Conservation (phyloP, 53 echinoderm and acorn worm genomes). For the Paracentrotus lividus region DNA sequence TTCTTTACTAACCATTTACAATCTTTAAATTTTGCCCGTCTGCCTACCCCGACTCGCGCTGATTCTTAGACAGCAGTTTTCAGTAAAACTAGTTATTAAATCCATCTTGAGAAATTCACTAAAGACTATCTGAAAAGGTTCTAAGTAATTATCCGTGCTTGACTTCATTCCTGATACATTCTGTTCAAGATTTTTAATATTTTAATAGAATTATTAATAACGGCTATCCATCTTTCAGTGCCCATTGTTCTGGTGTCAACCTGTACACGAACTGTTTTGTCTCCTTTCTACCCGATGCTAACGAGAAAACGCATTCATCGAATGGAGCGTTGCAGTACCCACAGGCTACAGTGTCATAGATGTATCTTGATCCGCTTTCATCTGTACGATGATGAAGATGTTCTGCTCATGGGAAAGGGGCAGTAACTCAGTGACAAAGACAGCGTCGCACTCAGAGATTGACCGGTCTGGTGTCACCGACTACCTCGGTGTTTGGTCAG, state of each 20-base stretch:
- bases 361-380: conserved; percentile 17
- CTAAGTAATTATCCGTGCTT: no score
- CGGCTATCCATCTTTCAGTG: not conserved
- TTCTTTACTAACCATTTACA: no score
- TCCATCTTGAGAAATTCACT: no score
- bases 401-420: conserved; percentile 2
- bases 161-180: no score
- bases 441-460: not conserved
- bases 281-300: conserved; percentile 41
- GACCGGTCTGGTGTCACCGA: not conserved
- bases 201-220: no score
- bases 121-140: no score
- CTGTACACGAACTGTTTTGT: not conserved
- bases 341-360: not conserved
- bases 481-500: not conserved
- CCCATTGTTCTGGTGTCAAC: not conserved
- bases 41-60: no score
- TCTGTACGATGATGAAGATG: conserved; percentile 9
- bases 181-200: no score
- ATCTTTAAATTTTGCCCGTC: no score
- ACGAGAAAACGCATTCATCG: conserved; percentile 51
- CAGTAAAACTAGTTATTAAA: no score
- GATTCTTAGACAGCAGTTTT: no score
- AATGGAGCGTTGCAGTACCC: conserved; percentile 9
- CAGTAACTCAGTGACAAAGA: not conserved